Evolutionary conservation across 2,888 invertebrate species (phyloP).

Genomic region (Notocelia uddmanniana): DNA sequence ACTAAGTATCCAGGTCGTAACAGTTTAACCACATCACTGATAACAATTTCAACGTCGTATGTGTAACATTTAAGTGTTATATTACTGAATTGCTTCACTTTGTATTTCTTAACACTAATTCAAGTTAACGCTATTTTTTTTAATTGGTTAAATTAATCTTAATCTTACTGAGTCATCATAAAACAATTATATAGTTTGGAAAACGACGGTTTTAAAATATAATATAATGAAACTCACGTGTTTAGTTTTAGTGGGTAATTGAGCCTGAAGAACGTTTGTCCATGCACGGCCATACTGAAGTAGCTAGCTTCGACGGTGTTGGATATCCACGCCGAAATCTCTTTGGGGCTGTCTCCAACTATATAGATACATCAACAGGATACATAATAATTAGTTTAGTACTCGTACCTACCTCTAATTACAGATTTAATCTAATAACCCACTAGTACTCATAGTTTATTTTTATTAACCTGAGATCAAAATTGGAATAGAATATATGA

Average conservation of each 20-base stretch:
- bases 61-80: constrained; percentile 6
- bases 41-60: constrained; percentile 8
- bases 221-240: constrained; percentile 66
- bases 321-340: constrained; percentile 92
- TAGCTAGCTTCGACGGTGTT: constrained; percentile 93
- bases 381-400: neutral
- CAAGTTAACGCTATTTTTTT: constrained; percentile 5
- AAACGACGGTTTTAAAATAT: neutral
- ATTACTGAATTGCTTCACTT: constrained; percentile 11
- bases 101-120: constrained; percentile 23
- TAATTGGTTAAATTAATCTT: constrained; percentile 10
- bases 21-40: constrained; percentile 7
- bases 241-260: constrained; percentile 81
- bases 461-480: too few species aligned
- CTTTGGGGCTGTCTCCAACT: constrained; percentile 91
- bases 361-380: constrained; percentile 50
- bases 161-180: constrained; percentile 29
- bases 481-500: too few species aligned
- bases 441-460: too few species aligned
- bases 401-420: too few species aligned
- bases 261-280: constrained; percentile 92
- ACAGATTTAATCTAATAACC: too few species aligned
- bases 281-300: constrained; percentile 92
- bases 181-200: constrained; percentile 17
- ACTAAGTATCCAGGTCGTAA: constrained; percentile 1